Base-by-base conservation (phyloP, 2,113 vertebrate species). In the Anhinga rufa region DNA sequence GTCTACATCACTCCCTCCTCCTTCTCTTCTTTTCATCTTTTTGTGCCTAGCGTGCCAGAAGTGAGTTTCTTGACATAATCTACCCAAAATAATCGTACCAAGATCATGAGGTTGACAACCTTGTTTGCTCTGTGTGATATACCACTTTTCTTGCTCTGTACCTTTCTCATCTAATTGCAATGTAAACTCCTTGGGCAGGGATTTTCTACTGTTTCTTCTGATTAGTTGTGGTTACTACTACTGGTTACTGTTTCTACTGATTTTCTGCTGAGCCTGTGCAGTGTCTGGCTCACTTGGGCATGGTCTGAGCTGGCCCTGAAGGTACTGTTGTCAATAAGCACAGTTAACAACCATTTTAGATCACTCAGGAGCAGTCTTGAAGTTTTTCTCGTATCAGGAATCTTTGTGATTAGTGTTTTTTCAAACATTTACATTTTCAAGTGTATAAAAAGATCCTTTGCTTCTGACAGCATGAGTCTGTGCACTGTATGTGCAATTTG, bases 401-500 rank as follows among this genome's bases (percentile, higher is more conserved):
- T 81, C 78, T 87, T 82, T 70, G 66, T 75, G 46, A 75, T 72
- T 52, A 64, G 57, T 36, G 52, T 8, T 83, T 54, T 93, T 86
- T 79, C 19, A 10, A 72, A 62, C 46, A 24, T 62, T 71, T 87
- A 91, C 44, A n/a, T 92, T 97, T 97, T 94, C 93, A 79, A 95
- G 92, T 71, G 76, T 84, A 90, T 49, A 34, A 75, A 95, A 88
- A 80, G 61, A 93, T 86, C 55, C 82, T 85, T 94, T 83, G 75
- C 93, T 91, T 83, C 94, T 97, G 91, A 95, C 96, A 97, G 97
- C 42, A 10, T 93, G 90, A 94, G 87, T 97, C 95, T 58, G 40
- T 55, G 71, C 9, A 16, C 93, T 94, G 96, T 94, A 34, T 88
- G 91, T 94, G 92, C 93, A 91, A 94, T 96, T 97, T 98, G 94